Evolutionary conservation across 2,797 vertebrate genomes (phyloP).

Genomic region (Thripadectes ignobilis): DNA sequence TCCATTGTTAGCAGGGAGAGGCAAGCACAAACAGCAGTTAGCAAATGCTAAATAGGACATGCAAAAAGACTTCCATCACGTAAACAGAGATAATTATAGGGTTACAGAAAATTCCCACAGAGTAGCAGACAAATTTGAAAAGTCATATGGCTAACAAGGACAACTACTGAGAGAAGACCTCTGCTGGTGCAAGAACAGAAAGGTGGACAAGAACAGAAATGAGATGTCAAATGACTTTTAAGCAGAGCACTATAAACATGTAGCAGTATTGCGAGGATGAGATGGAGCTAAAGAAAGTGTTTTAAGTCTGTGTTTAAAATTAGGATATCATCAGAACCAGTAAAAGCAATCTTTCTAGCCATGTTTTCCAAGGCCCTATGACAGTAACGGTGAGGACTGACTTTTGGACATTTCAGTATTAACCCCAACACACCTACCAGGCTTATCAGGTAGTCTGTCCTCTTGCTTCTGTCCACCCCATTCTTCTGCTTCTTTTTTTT

Average conservation of each 20-base stretch:
- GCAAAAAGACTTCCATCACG: conserved; percentile 54
- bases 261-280: not conserved
- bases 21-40: conserved; percentile 57
- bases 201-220: not conserved
- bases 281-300: not conserved
- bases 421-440: not conserved
- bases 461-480: not conserved
- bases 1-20: conserved; percentile 58
- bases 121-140: conserved; percentile 33
- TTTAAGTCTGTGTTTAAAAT: not conserved
- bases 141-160: not conserved
- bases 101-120: conserved; percentile 58
- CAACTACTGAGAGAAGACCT: not conserved
- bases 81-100: conserved; percentile 68
- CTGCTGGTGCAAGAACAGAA: conserved; percentile 7
- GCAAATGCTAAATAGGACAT: conserved; percentile 65
- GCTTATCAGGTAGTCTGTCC: not conserved
- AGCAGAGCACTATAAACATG: not conserved
- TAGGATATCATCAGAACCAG: not conserved
- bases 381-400: not conserved
- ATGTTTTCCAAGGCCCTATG: not conserved
- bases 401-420: not conserved
- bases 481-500: not conserved
- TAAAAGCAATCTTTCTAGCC: not conserved
- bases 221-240: not conserved